A percentile compares a stretch with the other conserved stretches of the same genome.
phyloP scores from a whole-genome alignment of 30 jellyfish, hydroid and myxozoan genomes.

The Hydractinia echinata region DNA sequence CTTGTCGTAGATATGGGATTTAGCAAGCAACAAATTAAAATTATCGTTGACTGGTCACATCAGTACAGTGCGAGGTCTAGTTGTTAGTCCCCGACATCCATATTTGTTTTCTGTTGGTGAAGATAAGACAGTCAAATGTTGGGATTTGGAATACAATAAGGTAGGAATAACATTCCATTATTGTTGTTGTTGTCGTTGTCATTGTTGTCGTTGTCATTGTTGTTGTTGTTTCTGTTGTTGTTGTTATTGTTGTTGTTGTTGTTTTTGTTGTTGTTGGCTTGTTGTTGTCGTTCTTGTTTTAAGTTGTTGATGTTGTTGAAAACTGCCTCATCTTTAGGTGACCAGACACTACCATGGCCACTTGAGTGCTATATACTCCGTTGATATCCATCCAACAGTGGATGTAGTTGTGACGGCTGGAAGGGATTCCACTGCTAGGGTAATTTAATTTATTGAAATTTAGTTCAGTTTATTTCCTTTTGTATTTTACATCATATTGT shows the following conservation, averaged over 20 bases:
- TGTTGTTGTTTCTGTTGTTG: too few species aligned
- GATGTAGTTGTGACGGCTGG: constrained; percentile 98
- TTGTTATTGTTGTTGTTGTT: neutral
- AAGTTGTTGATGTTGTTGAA: neutral
- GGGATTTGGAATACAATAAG: constrained; percentile 99
- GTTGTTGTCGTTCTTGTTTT: too few species aligned
- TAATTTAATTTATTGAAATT: constrained; percentile 23
- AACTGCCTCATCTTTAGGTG: constrained; percentile 46
- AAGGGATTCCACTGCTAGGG: constrained; percentile 98
- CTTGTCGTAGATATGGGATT: constrained; percentile 94
- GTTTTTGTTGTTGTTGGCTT: neutral
- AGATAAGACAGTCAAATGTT: constrained; percentile 97
- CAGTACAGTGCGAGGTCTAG: constrained; percentile 99
- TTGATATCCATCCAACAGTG: constrained; percentile 91
- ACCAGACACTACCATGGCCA: constrained; percentile 99
- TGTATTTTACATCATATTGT: neutral
- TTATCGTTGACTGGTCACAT: constrained; percentile 99
- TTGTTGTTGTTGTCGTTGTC: neutral
- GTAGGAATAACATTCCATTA: constrained; percentile 28
- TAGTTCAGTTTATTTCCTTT: neutral
- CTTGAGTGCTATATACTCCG: constrained; percentile 86
- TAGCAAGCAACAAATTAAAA: constrained; percentile 91
- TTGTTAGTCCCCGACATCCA: constrained; percentile 98
- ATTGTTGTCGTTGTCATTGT: too few species aligned
- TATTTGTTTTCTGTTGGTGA: constrained; percentile 97